Conservation (phyloP, 2,888 invertebrate species). For the Leptopilina myrica region DNA sequence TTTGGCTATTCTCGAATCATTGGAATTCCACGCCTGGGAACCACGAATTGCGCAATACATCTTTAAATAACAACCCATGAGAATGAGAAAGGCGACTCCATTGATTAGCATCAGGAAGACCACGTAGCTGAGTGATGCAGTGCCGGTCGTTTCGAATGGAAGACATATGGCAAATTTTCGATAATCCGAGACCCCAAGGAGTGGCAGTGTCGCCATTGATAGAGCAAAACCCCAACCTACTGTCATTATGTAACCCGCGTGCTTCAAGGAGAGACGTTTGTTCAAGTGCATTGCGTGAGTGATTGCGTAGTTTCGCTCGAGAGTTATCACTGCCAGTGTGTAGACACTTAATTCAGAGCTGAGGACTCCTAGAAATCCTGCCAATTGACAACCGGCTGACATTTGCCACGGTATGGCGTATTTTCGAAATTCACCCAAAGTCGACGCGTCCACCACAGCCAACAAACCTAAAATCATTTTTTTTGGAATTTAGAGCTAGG, state of each 20-base stretch:
- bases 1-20: constrained; percentile 97
- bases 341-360: constrained; percentile 96
- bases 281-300: constrained; percentile 98
- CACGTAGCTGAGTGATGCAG: constrained; percentile 91
- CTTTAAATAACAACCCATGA: constrained; percentile 97
- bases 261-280: constrained; percentile 92
- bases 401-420: constrained; percentile 99
- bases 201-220: constrained; percentile 91
- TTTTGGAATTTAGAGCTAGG: no score
- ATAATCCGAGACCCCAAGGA: constrained; percentile 95
- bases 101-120: constrained; percentile 94
- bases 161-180: constrained; percentile 97
- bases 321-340: constrained; percentile 96
- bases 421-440: constrained; percentile 96
- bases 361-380: constrained; percentile 95
- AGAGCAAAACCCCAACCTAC: constrained; percentile 95
- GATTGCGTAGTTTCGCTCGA: constrained; percentile 97
- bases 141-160: constrained; percentile 92
- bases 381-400: constrained; percentile 93
- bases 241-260: constrained; percentile 94
- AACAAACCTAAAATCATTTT: constrained; percentile 83
- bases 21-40: constrained; percentile 97
- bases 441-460: constrained; percentile 97
- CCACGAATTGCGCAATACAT: constrained; percentile 99
- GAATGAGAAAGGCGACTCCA: constrained; percentile 94